Percentiles rank a stretch among this genome's conserved stretches.
Evolutionary conservation across 2,888 invertebrate genomes (phyloP).

Genomic region (Pristionchus entomophagus): DNA sequence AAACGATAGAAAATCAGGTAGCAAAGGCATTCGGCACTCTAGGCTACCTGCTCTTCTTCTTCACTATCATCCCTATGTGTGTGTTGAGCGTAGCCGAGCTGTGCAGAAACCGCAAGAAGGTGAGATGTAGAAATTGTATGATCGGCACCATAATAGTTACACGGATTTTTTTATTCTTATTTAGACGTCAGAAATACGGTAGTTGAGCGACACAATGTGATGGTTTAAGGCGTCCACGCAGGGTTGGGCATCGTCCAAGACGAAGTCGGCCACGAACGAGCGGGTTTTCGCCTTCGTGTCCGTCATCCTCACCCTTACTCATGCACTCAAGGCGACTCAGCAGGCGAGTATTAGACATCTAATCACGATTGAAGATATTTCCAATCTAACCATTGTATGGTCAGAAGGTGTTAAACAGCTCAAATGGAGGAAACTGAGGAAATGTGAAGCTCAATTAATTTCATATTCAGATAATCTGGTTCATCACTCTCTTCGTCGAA

Average conservation of each 20-base stretch:
- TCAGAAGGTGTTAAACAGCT: too few species aligned
- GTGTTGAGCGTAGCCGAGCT: background rate
- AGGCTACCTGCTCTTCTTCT: background rate
- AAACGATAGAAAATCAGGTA: too few species aligned
- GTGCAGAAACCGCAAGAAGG: background rate
- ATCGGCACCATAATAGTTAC: too few species aligned
- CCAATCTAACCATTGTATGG: too few species aligned
- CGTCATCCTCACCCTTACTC: background rate
- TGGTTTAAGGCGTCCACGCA: background rate
- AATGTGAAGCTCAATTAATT: background rate
- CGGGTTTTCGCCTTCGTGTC: background rate
- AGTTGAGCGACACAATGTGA: too few species aligned
- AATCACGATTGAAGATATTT: too few species aligned
- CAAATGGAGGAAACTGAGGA: too few species aligned
- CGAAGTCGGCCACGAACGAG: background rate
- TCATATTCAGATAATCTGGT: background rate
- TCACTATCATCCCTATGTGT: background rate
- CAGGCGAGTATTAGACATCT: background rate
- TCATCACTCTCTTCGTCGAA: background rate
- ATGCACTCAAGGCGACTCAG: background rate
- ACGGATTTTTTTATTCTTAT: too few species aligned
- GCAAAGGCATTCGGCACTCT: background rate
- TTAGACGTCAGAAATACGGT: too few species aligned
- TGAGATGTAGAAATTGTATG: background rate
- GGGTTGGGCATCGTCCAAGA: background rate